A percentile compares a stretch with the other conserved stretches of the same genome.
Conservation (phyloP, 2,888 invertebrate species). For the Diaperis boleti region DNA sequence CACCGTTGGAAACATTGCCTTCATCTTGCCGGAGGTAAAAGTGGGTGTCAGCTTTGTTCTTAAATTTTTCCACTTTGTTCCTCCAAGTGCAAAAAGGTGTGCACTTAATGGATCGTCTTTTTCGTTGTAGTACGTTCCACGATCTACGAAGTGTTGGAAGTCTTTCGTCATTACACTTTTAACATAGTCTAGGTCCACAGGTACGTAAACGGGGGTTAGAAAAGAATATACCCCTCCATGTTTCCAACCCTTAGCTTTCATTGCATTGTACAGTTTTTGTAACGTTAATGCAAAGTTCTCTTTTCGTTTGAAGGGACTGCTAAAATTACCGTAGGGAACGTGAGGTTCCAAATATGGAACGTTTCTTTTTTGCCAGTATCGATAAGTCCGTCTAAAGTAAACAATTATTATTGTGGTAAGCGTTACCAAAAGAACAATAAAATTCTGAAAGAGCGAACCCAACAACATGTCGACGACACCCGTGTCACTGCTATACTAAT, state of each 20-base stretch:
- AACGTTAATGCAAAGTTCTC: slow-evolving; percentile 21
- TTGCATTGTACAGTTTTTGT: slow-evolving; percentile 18
- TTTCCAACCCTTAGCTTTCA: slow-evolving; percentile 18
- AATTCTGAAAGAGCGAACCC: too few species aligned
- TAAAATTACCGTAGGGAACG: slow-evolving; percentile 39
- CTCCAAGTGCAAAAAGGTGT: slow-evolving; percentile 61
- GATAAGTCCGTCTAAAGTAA: slow-evolving; percentile 49
- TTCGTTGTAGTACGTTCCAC: slow-evolving; percentile 71
- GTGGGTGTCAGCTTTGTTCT: slow-evolving; percentile 63
- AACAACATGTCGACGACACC: too few species aligned
- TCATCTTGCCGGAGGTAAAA: slow-evolving; percentile 77
- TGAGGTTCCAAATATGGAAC: slow-evolving; percentile 24
- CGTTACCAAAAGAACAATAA: too few species aligned
- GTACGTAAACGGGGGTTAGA: slow-evolving; percentile 16
- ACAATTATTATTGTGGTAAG: background rate
- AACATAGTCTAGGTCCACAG: slow-evolving; percentile 51
- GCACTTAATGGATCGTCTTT: slow-evolving; percentile 70
- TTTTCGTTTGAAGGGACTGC: slow-evolving; percentile 10
- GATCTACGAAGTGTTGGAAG: slow-evolving; percentile 72
- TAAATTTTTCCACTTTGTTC: slow-evolving; percentile 46
- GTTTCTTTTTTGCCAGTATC: slow-evolving; percentile 41
- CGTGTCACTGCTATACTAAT: too few species aligned
- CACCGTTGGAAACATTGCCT: slow-evolving; percentile 68
- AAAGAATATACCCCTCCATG: slow-evolving; percentile 50
- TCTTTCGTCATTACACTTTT: slow-evolving; percentile 70